These are phyloP conservation scores for Aphidius gifuensis DNA, from an alignment of 1,140 invertebrate genomes.

Conservation along the genomic window DNA sequence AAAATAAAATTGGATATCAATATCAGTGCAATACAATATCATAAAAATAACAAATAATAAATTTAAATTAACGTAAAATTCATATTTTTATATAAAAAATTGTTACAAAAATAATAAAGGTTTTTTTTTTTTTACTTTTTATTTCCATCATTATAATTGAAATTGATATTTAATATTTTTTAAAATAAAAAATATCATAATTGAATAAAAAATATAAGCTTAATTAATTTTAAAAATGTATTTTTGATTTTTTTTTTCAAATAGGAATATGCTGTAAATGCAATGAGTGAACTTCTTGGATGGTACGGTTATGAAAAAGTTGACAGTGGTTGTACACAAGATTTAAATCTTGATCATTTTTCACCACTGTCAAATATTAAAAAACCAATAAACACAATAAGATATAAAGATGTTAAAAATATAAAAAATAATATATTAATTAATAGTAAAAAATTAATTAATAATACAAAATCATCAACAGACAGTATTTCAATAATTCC, in stretches of 20 bases:
- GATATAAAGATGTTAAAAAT: slow-evolving; percentile 25
- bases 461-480: slow-evolving; percentile 32
- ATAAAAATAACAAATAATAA: too few species aligned
- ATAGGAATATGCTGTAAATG: slow-evolving; percentile 84
- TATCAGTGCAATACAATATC: too few species aligned
- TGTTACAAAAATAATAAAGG: too few species aligned
- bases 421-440: slow-evolving; percentile 1
- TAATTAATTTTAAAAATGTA: slow-evolving; percentile 1
- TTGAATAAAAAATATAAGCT: neutral
- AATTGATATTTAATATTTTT: neutral
- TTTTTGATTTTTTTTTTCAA: slow-evolving; percentile 36
- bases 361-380: slow-evolving; percentile 29
- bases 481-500: slow-evolving; percentile 26
- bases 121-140: too few species aligned
- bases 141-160: neutral
- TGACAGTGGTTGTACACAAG: slow-evolving; percentile 54
- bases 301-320: slow-evolving; percentile 84
- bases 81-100: too few species aligned
- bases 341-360: slow-evolving; percentile 44
- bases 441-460: slow-evolving; percentile 30
- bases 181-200: neutral
- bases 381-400: slow-evolving; percentile 10
- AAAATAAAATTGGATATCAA: too few species aligned
- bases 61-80: too few species aligned
- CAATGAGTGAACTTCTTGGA: slow-evolving; percentile 85